phyloP scores from a whole-genome alignment of 2,888 invertebrate genomes.

The Hydrotaea diabolus region DNA sequence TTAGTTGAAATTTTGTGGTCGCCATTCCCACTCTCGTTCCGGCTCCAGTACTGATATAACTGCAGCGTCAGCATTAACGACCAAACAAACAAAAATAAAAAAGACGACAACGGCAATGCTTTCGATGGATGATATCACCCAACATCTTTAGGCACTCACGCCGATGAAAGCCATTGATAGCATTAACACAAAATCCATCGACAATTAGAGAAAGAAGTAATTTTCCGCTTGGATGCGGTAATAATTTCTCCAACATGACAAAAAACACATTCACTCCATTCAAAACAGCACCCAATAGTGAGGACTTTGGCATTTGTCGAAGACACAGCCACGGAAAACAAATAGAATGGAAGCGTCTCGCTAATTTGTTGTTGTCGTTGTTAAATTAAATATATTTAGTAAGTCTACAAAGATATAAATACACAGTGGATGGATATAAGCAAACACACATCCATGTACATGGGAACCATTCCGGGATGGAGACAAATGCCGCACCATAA shows the following conservation, averaged over 20 bases:
- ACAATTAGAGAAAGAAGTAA: slow-evolving; percentile 72
- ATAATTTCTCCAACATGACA: slow-evolving; percentile 69
- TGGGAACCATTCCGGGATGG: slow-evolving; percentile 14
- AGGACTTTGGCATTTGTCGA: neutral
- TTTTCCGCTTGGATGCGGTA: slow-evolving; percentile 73
- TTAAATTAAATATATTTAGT: neutral
- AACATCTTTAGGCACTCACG: slow-evolving; percentile 10
- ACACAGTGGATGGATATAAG: neutral
- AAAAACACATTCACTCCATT: slow-evolving; percentile 9
- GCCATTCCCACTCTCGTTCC: neutral
- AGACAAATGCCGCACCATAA: slow-evolving; percentile 44
- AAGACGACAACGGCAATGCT: neutral
- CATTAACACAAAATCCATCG: slow-evolving; percentile 68
- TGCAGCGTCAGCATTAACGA: slow-evolving; percentile 14
- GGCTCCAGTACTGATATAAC: slow-evolving; percentile 2
- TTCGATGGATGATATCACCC: slow-evolving; percentile 16
- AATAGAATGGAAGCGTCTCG: neutral
- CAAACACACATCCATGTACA: neutral
- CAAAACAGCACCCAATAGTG: too few relatives aligned
- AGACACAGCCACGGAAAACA: neutral
- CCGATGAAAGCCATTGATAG: slow-evolving; percentile 21
- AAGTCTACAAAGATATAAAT: neutral
- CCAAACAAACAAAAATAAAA: neutral
- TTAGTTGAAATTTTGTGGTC: neutral
- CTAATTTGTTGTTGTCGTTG: slow-evolving; percentile 8